Conservation (phyloP, 2,113 vertebrate genomes). For the Euleptes europaea region DNA sequence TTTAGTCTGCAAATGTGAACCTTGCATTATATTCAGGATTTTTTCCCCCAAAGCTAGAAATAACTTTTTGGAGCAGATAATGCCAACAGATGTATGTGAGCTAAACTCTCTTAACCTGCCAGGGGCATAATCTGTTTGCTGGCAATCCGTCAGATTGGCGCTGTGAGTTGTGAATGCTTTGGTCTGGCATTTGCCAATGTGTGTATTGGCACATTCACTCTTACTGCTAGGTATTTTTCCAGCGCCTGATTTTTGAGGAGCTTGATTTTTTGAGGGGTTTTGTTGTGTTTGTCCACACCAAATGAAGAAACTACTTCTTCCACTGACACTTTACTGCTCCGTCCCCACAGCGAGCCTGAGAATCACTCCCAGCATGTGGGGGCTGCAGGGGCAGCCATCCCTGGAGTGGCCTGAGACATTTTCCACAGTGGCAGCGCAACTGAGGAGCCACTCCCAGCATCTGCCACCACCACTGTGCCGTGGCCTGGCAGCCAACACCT, state of each 20-base stretch:
- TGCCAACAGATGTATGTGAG: neutral
- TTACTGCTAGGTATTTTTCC: neutral
- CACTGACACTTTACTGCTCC: neutral
- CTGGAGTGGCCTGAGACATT: too few relatives aligned
- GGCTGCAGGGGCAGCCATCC: too few relatives aligned
- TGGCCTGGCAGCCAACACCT: too few relatives aligned
- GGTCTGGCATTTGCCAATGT: neutral
- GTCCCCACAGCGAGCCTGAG: too few relatives aligned
- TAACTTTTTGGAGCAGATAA: neutral
- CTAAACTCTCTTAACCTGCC: neutral
- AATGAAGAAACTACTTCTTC: too few relatives aligned
- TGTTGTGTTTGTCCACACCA: neutral
- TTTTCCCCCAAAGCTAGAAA: neutral
- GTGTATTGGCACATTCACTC: too few relatives aligned
- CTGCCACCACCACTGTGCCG: too few relatives aligned
- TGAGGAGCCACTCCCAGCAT: too few relatives aligned
- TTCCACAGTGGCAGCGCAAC: too few relatives aligned
- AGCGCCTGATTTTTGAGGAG: neutral
- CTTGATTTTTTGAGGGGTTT: neutral
- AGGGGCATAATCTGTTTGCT: neutral
- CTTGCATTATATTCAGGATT: neutral
- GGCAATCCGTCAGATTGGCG: neutral
- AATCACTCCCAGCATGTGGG: too few relatives aligned
- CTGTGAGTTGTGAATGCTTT: neutral
- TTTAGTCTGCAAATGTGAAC: neutral